Base-by-base conservation (phyloP, 2,888 invertebrate species). In the Aethes cnicana region DNA sequence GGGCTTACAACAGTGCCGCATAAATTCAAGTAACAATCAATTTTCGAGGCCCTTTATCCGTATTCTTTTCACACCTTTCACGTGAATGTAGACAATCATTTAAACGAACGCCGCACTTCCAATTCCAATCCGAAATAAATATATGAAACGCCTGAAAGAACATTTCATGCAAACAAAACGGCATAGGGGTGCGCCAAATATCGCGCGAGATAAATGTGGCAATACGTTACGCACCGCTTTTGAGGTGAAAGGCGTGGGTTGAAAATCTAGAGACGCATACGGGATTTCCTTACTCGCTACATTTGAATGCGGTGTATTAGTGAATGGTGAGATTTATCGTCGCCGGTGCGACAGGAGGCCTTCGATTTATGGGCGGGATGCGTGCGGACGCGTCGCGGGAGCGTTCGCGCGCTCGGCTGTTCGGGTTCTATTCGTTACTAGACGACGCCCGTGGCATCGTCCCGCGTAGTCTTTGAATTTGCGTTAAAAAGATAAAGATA, bases 241-340 rank as follows among this genome's bases (percentile, higher is more conserved):
- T 67, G 68, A 72, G 73, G 71, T 69, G 74, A 62, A 69, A 69
- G 69, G 66, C 66, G 62, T 37, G 59, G 57, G 47, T 37, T 53
- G 52, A 59, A 63, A 66, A 69, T 66, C 68, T 62, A 53, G 53
- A 52, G 55, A 47, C 68, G 64, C 63, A 62, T 69, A 59, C 66
- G 63, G 69, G 64, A 67, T 64, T 60, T 58, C 62, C 56, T 55
- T 47, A 47, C 28, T 60, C 66, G 78, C 72, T 76, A 77, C 78
- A 82, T 84, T 84, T 84, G 84, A 85, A 84, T 85, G 81, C 72
- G 79, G 78, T 77, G 78, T 82, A 84, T 82, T 85, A 81, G 81
- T 77, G 80, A 84, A 81, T 77, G 81, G 76, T 66, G 65, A 80
- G 84, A 85, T 86, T 84, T 86, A 86, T 83, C 66, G 75, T 65